phyloP scores from a whole-genome alignment of 2,888 invertebrate species.

The Hemicrepidius hirtus region DNA sequence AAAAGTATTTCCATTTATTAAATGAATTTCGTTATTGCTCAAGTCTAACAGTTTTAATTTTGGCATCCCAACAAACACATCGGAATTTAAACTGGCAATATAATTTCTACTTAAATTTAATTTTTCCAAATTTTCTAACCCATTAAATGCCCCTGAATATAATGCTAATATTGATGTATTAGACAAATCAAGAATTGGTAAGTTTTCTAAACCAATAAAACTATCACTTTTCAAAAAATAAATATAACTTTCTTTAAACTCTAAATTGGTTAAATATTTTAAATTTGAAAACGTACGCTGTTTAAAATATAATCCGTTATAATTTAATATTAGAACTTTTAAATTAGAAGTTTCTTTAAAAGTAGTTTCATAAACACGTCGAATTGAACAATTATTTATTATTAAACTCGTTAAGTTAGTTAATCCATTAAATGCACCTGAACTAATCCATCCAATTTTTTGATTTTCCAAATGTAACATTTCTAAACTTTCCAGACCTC shows the following conservation, averaged over 20 bases:
- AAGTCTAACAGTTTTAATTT: constrained; percentile 60
- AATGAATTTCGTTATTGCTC: constrained; percentile 58
- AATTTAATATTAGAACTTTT: not conserved
- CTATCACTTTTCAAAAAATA: constrained; percentile 65
- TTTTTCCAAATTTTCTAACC: constrained; percentile 13
- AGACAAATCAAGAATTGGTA: constrained; percentile 64
- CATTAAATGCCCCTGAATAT: constrained; percentile 19
- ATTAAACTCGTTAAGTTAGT: constrained; percentile 46
- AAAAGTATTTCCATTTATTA: constrained; percentile 15
- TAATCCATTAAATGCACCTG: constrained; percentile 43
- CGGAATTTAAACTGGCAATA: constrained; percentile 36
- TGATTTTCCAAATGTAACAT: not conserved
- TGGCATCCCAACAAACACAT: constrained; percentile 61
- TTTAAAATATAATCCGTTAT: not conserved
- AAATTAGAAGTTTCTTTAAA: constrained; percentile 3
- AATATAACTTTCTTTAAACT: not conserved
- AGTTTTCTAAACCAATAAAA: constrained; percentile 66
- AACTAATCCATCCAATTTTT: not conserved
- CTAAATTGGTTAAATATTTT: not conserved
- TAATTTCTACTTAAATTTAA: constrained; percentile 56
- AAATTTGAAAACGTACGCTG: not conserved
- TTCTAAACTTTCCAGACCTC: constrained; percentile 1
- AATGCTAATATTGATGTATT: constrained; percentile 41
- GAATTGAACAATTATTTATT: constrained; percentile 49
- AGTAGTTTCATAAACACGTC: not conserved